Percentiles rank a stretch among this genome's conserved stretches.
Conservation (phyloP, 2,888 invertebrate genomes). For the Invenusta paracnida region DNA sequence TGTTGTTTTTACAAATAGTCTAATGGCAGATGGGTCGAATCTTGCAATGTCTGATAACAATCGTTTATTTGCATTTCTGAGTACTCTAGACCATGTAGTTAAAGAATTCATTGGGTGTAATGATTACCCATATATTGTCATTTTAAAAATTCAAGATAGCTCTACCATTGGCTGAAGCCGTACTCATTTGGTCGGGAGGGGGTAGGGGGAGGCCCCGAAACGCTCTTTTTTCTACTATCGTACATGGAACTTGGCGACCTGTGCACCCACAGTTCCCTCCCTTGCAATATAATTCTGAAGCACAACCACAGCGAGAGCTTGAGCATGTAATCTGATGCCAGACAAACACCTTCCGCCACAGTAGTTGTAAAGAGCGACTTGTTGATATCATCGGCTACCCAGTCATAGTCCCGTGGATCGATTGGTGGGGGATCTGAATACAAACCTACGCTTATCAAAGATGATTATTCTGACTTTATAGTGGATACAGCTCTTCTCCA, state of each 20-base stretch:
- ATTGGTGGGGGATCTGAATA: background rate
- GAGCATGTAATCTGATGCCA: conserved; percentile 18
- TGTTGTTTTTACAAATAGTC: too few relatives aligned
- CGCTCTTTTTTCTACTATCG: too few relatives aligned
- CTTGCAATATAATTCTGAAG: conserved; percentile 15
- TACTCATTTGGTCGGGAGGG: too few relatives aligned
- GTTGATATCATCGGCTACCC: conserved; percentile 13
- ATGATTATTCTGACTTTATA: background rate
- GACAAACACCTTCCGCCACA: conserved; percentile 19
- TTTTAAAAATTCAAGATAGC: background rate
- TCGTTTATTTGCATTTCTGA: background rate
- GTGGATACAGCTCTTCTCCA: background rate
- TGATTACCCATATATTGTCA: background rate
- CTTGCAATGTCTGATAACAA: background rate
- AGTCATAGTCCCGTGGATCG: conserved; percentile 19
- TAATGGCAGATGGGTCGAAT: too few relatives aligned
- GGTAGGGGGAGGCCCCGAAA: too few relatives aligned
- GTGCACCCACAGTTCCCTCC: conserved; percentile 9
- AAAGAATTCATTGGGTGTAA: background rate
- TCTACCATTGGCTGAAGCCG: too few relatives aligned
- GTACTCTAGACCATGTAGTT: background rate
- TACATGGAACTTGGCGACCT: conserved; percentile 17
- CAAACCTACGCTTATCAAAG: background rate
- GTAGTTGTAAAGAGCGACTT: conserved; percentile 12
- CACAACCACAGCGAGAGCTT: conserved; percentile 8